Percentiles rank a stretch among this genome's conserved stretches.
Conservation (phyloP, 1,140 invertebrate genomes). For the Caenorhabditis tropicalis region DNA sequence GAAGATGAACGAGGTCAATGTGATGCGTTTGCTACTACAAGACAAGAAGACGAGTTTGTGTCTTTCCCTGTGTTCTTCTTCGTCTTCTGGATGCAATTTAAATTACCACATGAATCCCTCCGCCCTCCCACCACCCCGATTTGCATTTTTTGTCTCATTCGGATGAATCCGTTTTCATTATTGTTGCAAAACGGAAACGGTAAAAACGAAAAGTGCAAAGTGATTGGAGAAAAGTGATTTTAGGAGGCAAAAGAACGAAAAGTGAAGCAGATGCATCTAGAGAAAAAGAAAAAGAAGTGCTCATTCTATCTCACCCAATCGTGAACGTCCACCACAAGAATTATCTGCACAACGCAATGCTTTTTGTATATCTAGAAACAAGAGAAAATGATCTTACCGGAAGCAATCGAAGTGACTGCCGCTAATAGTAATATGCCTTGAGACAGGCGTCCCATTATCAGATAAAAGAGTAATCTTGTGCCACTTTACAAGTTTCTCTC, state of each 20-base stretch:
- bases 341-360: slow-evolving; percentile 30
- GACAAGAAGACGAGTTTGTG: slow-evolving; percentile 30
- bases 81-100: slow-evolving; percentile 36
- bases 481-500: neutral
- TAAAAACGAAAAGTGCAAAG: neutral
- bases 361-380: slow-evolving; percentile 20
- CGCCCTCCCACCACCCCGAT: neutral
- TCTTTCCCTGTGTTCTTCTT: neutral
- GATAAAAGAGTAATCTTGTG: neutral
- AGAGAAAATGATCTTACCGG: slow-evolving; percentile 24
- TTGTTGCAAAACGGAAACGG: slow-evolving; percentile 2
- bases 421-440: slow-evolving; percentile 33
- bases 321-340: slow-evolving; percentile 40
- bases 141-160: neutral
- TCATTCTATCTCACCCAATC: slow-evolving; percentile 21
- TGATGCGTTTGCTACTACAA: slow-evolving; percentile 27
- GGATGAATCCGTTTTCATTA: neutral
- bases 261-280: too few species aligned
- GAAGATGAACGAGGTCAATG: slow-evolving; percentile 42
- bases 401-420: neutral
- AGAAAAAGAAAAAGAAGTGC: neutral
- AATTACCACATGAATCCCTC: slow-evolving; percentile 35
- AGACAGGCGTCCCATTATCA: slow-evolving; percentile 37
- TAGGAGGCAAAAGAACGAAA: neutral
- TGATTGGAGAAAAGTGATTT: neutral